Evolutionary conservation across 2,888 invertebrate species (phyloP), one percentile per base, ranked within the genome.

Genomic region (Ochlodes sylvanus): DNA sequence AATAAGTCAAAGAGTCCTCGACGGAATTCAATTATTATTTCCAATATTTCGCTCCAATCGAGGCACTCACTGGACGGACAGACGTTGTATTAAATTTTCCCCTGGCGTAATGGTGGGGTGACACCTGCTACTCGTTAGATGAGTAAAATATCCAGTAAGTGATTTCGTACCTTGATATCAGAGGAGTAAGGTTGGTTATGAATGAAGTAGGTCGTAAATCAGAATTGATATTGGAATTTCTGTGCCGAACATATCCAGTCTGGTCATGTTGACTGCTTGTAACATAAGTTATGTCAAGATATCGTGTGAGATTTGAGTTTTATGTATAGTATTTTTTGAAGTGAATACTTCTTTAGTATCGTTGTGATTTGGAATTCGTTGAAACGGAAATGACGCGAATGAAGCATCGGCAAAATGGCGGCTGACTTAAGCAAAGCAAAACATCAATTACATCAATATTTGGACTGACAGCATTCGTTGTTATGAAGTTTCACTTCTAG

Each of bases 51-150:
- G 75, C 74, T 78, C 70, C 69, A 75, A 75, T 74, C 74, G 70
- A 72, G 71, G 70, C 74, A 75, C 72, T 77, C 71, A 73, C 71
- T 72, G 73, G 76, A 76, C 68, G 75, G 77, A 78, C 79, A 78
- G 85, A 76, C 79, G 79, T 73, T 72, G 76, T 77, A 86, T 86
- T 86, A 80, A 81, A 83, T 86, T 84, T 82, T 76, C 81, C 76
- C 69, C 71, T 72, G 7, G 7, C 19, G 50, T 50, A 50, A 50
- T 50, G 50, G 19, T 19, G 50, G 50, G 19, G 50, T 50, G 50
- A 50, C 50, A 50, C 50, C 50, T 50, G 50, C 19, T 50, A 19
- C 17, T 19, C 50, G 19, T 50, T 50, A 50, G 50, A 50, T 50
- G 50, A 50, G 50, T 47, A 17, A 50, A 17, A 12, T n/a, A 0